Conservation (phyloP, 2,113 vertebrate genomes). For the Gavia stellata region DNA sequence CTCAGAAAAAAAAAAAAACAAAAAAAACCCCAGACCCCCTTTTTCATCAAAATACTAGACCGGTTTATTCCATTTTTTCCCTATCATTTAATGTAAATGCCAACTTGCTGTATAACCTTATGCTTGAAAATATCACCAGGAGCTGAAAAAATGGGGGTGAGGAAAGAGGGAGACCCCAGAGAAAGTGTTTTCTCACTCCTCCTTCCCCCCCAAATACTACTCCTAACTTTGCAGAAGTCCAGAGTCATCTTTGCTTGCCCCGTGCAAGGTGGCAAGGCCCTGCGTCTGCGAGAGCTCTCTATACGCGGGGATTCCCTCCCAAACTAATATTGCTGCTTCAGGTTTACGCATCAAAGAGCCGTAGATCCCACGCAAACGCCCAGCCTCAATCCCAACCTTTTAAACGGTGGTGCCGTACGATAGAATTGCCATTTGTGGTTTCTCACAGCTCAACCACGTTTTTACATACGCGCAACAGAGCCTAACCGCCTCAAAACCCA, state of each 20-base stretch:
- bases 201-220: neutral
- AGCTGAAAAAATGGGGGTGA: neutral
- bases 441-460: neutral
- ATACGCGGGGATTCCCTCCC: neutral
- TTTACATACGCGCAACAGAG: neutral
- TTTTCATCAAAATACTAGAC: neutral
- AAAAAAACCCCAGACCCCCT: neutral
- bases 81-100: neutral
- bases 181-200: neutral
- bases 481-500: neutral
- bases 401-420: neutral
- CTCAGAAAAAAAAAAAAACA: neutral
- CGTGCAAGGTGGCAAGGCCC: neutral
- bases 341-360: neutral
- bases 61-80: neutral
- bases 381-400: neutral
- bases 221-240: neutral
- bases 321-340: neutral
- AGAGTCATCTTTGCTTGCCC: neutral
- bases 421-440: neutral
- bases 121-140: neutral
- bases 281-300: no score
- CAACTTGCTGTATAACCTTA: neutral
- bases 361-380: neutral
- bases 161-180: neutral